phyloP scores from a whole-genome alignment of 2,888 invertebrate genomes.

The Aromia moschata region DNA sequence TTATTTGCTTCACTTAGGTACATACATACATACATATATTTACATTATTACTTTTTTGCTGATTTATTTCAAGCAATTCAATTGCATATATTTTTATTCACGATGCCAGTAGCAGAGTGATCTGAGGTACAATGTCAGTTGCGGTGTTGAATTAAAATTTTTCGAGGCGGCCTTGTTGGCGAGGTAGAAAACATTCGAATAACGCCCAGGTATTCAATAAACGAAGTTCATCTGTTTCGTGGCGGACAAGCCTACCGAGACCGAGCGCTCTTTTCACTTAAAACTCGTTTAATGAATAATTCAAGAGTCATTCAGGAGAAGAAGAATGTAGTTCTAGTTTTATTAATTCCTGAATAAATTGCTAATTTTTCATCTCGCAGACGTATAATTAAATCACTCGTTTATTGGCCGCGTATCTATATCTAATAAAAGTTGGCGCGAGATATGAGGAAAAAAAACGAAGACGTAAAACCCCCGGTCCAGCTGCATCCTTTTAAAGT shows the following conservation, averaged over 20 bases:
- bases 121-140: no score
- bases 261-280: background rate
- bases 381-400: slow-evolving; percentile 2
- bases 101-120: no score
- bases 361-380: background rate
- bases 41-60: no score
- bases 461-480: background rate
- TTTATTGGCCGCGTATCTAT: background rate
- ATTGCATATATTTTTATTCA: no score
- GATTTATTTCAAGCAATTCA: no score
- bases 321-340: slow-evolving; percentile 2
- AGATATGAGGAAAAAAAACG: background rate
- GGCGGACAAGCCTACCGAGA: background rate
- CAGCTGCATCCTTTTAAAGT: background rate
- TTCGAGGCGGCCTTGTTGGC: no score
- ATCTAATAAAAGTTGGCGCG: background rate
- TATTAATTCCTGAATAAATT: slow-evolving; percentile 1
- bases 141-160: no score
- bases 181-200: no score
- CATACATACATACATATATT: no score
- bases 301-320: background rate
- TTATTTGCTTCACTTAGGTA: no score
- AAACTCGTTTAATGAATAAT: slow-evolving; percentile 1
- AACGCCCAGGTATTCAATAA: no score
- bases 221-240: no score